Base-by-base conservation (phyloP, 37 sponge, comb jelly and placozoan species). In the Dysidea cf. avara region DNA sequence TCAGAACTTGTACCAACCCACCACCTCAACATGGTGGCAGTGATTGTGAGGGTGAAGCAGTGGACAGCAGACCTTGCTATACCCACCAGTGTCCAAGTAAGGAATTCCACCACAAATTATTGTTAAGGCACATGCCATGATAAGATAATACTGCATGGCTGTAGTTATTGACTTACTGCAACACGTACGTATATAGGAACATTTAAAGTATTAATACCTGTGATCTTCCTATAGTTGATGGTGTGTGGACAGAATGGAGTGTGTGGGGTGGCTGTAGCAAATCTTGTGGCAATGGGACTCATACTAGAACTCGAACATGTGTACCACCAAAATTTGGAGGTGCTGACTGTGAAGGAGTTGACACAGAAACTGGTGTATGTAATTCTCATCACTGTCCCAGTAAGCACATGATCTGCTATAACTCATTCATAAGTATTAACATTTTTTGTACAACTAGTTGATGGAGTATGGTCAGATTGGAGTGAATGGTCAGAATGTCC, bases 401-500 rank as follows among this genome's bases (percentile, higher is more conserved):
- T 84, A 73, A 77, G 77, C 57, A 46, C 14, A 50, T 9, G 14
- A 7, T 9, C 52, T 17, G 53, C 32, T 33, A 54, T 14, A 36
- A 14, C 12, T 9, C 60, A 11, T 18, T 58, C 11, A 18, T 7
- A 58, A 18, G 14, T 58, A 59, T 14, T 17, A 50, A 50, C 14
- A 14, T 18, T n/a, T n/a, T n/a, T n/a, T n/a, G n/a, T n/a, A n/a
- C n/a, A n/a, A n/a, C n/a, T n/a, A 80, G 80, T 83, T 16, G 75
- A 82, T 39, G 72, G 89, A 34, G 60, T 61, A 32, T 89, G 90
- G 90, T 36, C 61, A 20, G 79, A 80, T 12, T 92, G 86, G 83
- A 60, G 76, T 14, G 81, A 77, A 0, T 92, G 92, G 92, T 51
- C 71, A 34, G 61, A 35, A 0, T 92, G 92, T 54, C 57, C 66